These are phyloP conservation scores for Listrodromus nycthemerus DNA, from an alignment of 2,888 invertebrate genomes.

Conservation along the genomic window DNA sequence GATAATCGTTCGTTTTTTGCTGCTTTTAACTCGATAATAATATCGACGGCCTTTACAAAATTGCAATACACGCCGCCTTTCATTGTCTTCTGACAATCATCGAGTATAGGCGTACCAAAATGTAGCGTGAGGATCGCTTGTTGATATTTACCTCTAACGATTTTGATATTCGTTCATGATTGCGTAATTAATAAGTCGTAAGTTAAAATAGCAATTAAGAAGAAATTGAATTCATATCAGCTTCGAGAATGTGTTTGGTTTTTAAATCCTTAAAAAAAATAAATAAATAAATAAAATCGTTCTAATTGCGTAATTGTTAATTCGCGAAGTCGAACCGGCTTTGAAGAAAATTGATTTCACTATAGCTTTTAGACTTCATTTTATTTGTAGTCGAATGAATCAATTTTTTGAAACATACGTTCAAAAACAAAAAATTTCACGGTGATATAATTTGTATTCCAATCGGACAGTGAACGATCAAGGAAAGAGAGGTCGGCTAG, in stretches of 20 bases:
- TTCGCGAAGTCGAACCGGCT: neutral
- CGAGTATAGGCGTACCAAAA: too few relatives aligned
- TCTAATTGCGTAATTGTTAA: neutral
- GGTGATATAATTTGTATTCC: neutral
- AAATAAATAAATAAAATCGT: too few relatives aligned
- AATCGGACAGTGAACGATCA: neutral
- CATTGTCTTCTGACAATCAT: too few relatives aligned
- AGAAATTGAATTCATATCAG: neutral
- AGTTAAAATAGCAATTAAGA: neutral
- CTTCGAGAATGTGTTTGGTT: too few relatives aligned
- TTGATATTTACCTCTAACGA: too few relatives aligned
- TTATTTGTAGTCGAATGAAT: neutral
- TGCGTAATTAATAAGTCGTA: neutral
- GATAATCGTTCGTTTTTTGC: neutral
- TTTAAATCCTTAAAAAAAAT: too few relatives aligned
- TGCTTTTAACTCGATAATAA: neutral
- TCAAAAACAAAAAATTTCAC: neutral
- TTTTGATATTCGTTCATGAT: too few relatives aligned
- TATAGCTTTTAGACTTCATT: neutral
- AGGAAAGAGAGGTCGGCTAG: neutral
- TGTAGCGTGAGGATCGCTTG: too few relatives aligned
- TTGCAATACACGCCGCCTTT: neutral
- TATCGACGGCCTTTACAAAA: neutral
- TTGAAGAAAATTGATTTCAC: neutral
- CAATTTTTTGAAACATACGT: neutral